phyloP scores from a whole-genome alignment of 1,140 invertebrate genomes.

The Drosophila willistoni region DNA sequence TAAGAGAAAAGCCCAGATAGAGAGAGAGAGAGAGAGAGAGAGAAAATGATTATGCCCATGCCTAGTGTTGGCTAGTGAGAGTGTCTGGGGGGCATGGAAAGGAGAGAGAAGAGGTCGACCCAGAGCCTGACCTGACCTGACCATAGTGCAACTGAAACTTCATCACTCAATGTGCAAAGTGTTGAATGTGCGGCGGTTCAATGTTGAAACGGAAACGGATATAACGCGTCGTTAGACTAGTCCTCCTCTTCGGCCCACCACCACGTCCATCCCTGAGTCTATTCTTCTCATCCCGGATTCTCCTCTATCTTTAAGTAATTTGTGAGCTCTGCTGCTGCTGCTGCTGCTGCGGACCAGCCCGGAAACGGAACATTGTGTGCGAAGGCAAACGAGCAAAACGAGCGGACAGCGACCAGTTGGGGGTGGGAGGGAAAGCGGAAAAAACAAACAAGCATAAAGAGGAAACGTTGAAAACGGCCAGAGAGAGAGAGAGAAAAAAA shows the following conservation, averaged over 20 bases:
- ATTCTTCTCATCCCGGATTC: conserved; percentile 12
- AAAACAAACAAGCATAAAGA: conserved; percentile 17
- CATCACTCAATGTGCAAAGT: conserved; percentile 69
- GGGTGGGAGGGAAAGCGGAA: background rate
- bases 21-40: background rate
- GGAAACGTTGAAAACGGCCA: conserved; percentile 28
- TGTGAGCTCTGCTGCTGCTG: conserved; percentile 54
- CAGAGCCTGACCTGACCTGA: conserved; percentile 22
- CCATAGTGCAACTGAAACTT: conserved; percentile 44
- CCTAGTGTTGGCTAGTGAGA: conserved; percentile 31
- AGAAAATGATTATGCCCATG: conserved; percentile 62
- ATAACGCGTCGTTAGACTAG: conserved; percentile 68
- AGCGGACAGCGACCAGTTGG: background rate
- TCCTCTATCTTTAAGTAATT: conserved; percentile 75
- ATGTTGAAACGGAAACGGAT: conserved; percentile 70
- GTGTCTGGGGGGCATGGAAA: background rate
- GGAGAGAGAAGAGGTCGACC: background rate
- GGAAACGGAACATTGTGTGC: conserved; percentile 56
- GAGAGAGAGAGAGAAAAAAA: conserved; percentile 38
- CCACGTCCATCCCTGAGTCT: background rate
- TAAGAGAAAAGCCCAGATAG: background rate
- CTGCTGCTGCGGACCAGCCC: conserved; percentile 31
- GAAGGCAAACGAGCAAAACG: conserved; percentile 40
- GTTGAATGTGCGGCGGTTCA: conserved; percentile 59
- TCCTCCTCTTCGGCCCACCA: conserved; percentile 6